These are phyloP conservation scores for Hippasteria phrygiana DNA, from an alignment of 53 echinoderm and acorn worm genomes.

Conservation along the genomic window DNA sequence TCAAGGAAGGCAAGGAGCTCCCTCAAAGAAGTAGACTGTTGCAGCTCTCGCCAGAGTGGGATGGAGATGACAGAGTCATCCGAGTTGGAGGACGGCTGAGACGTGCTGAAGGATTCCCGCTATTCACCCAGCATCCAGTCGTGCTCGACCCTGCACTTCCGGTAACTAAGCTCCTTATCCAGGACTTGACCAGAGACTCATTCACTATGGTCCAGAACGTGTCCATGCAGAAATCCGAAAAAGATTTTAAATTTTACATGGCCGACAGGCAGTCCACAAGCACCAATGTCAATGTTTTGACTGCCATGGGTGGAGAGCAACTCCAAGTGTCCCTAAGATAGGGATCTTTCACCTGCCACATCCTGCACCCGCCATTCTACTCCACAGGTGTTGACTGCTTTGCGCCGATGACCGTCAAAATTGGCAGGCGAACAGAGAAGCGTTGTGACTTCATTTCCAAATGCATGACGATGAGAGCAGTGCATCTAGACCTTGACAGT, in stretches of 20 bases:
- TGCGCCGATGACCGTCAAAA: conserved; percentile 25
- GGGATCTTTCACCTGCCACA: not conserved
- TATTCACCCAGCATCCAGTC: not conserved
- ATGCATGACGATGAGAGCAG: conserved; percentile 26
- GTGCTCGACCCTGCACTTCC: conserved; percentile 10
- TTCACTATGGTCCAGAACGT: conserved; percentile 31
- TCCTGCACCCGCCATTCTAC: conserved; percentile 18
- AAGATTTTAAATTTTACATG: conserved; percentile 1
- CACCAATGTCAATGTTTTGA: conserved; percentile 6
- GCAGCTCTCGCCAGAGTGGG: not conserved
- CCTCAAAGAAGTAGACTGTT: not conserved
- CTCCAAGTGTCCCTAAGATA: conserved; percentile 9
- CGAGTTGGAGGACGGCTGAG: conserved; percentile 8
- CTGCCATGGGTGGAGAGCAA: conserved; percentile 35
- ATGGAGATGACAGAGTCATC: conserved; percentile 11
- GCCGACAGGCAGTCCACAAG: conserved; percentile 9
- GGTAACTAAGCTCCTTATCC: not conserved
- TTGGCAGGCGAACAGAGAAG: conserved; percentile 6
- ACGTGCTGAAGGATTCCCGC: not conserved
- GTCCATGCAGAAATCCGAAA: conserved; percentile 14
- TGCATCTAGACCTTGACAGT: conserved; percentile 24
- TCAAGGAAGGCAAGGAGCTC: conserved; percentile 1
- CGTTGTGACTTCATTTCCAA: conserved; percentile 32
- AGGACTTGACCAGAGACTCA: conserved; percentile 15
- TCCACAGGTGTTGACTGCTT: conserved; percentile 49